Base-by-base conservation (phyloP, 1,140 invertebrate species). In the Aphidius ervi region DNA sequence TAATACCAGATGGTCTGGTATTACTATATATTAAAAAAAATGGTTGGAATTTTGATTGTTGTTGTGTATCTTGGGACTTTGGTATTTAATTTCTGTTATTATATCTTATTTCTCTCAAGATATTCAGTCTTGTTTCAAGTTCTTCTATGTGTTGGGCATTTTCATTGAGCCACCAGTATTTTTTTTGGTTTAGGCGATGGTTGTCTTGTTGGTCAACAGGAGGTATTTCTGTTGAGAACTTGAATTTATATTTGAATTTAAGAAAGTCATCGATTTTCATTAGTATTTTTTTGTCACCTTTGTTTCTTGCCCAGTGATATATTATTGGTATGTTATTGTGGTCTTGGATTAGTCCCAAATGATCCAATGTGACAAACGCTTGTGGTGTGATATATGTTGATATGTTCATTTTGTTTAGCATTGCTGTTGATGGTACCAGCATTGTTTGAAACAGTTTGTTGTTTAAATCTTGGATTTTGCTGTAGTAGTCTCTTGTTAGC, bases 401-500 rank as follows among this genome's bases (percentile, higher is more conserved):
- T 9, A 43, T 40, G 10, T 50, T 37, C n/a, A 6, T 47, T 7
- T 9, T 16, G 9, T 40, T 20, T 39, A 23, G 8, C 31, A 16
- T 16, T 16, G 16, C 2, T 10, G 6, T 6, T 5, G 23, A 40
- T 39, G 2, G 53, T 8, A 41, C 37, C 39, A 3, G 37, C 16
- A 16, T 16, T 16, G 20, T 45, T 10, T 56, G 23, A 7, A 49
- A 49, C 0, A 46, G 0, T 39, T 62, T 31, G 9, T 62, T 55
- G 7, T 54, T 16, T 8, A 47, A 46, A 5, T n/a, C 8, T 8
- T 37, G 1, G 1, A 46, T 16, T n/a, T 56, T 7, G 31, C 43
- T 45, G 31, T 46, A 64, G 41, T 64, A 58, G 23, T 61, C 49
- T 56, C 63, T 42, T 8, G 55, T 57, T n/a, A 61, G 41, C 10